Base-by-base conservation (phyloP, 2,113 vertebrate species). In the Corythoichthys haematopterus region DNA sequence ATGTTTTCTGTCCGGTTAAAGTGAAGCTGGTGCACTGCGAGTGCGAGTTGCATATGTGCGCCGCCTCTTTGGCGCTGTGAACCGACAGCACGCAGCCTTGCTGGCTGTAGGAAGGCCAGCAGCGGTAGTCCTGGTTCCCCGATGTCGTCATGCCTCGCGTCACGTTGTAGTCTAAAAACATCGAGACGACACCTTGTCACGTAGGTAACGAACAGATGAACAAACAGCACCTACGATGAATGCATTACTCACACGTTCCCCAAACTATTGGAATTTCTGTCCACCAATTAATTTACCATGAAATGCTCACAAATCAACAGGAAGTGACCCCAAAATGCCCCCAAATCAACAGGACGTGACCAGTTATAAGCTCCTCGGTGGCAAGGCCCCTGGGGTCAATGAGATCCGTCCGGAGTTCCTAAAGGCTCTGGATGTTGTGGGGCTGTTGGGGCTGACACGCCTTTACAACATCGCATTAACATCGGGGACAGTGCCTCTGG, bases 81-180 rank as follows among this genome's bases (percentile, higher is more conserved):
- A 96, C 80, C 0, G 95, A 95, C 36, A 95, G 87, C 77, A 96
- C 74, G 55, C 95, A 97, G 59, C 93, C 90, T 85, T 90, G 88
- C 80, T 93, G 91, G 84, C 91, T 93, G 85, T 96, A 95, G 33
- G 94, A 96, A 0, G 93, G 93, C 95, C 94, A 96, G 82, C 95
- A 97, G 74, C 87, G 92, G 82, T 94, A 96, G 71, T 90, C 91
- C 14, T 83, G 81, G 10, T 88, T 87, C 72, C 89, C 93, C 12
- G 68, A 87, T 0, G 80, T 82, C n/a, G 81, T 84, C 88, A 93
- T 91, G 2, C 93, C 93, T 71, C 82, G 91, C 37, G 92, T 73
- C 72, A 87, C 71, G 3, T 86, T 81, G 83, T 95, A 96, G 68
- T 93, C 95, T 97, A 79, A 64, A 57, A 55, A 79, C 35, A 83